Evolutionary conservation across 2,797 vertebrate species (phyloP).

Genomic region (Poecilia gillii): DNA sequence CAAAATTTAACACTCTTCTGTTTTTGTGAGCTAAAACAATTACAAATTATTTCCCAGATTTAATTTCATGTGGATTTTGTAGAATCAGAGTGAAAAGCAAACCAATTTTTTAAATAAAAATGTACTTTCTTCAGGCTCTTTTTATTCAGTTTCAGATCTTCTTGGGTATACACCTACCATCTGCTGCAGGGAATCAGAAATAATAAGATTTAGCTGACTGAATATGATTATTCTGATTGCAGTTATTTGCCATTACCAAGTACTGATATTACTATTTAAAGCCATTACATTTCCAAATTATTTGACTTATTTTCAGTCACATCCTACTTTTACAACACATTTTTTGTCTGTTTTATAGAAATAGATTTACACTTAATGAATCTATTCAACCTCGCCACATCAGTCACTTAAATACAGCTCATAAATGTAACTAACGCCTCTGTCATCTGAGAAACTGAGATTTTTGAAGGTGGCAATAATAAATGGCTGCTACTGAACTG

Average conservation of each 20-base stretch:
- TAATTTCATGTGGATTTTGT: neutral
- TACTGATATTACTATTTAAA: neutral
- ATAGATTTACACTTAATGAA: neutral
- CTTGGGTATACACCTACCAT: neutral
- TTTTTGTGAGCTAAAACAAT: neutral
- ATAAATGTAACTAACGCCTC: neutral
- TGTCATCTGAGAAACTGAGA: neutral
- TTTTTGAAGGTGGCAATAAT: no score
- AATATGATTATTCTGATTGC: neutral
- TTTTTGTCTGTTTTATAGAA: neutral
- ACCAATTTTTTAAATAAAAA: neutral
- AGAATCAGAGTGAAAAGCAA: neutral
- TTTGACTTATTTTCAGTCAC: neutral
- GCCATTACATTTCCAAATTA: neutral
- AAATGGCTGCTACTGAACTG: no score
- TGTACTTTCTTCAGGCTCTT: neutral
- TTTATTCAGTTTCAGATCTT: neutral
- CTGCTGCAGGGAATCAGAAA: neutral
- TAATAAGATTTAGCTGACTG: neutral
- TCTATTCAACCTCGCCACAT: neutral
- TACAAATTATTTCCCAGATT: neutral
- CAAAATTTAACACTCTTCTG: neutral
- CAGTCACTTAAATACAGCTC: neutral
- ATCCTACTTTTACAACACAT: neutral
- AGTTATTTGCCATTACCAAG: neutral